These are phyloP conservation scores for Ichneumoninae sp. DNA, from an alignment of 2,888 invertebrate species.

Conservation along the genomic window DNA sequence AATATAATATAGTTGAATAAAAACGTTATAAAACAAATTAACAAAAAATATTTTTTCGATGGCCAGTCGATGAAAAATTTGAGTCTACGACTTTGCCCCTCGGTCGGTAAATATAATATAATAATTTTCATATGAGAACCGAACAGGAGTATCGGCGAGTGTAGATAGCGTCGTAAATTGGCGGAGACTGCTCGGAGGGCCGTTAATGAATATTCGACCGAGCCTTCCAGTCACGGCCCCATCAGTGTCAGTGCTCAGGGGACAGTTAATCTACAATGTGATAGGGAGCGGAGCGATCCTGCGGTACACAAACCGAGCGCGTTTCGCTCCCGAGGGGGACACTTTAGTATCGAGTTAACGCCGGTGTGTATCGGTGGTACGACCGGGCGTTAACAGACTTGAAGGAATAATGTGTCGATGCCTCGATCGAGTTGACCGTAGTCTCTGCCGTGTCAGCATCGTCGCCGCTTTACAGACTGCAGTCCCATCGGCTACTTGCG, in stretches of 20 bases:
- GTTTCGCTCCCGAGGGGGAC: slow-evolving; percentile 64
- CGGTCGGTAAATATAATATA: not conserved
- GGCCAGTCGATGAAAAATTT: too few relatives aligned
- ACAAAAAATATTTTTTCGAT: too few relatives aligned
- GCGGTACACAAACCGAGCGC: slow-evolving; percentile 13
- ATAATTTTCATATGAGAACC: not conserved
- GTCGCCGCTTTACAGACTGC: not conserved
- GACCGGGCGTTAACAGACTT: slow-evolving; percentile 58
- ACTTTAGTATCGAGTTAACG: slow-evolving; percentile 73
- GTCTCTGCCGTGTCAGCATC: not conserved
- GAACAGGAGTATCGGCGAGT: not conserved
- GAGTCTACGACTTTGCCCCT: too few relatives aligned
- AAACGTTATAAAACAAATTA: not conserved
- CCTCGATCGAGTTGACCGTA: slow-evolving; percentile 22
- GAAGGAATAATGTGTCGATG: slow-evolving; percentile 57
- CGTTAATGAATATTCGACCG: slow-evolving; percentile 46
- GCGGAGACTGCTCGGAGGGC: not conserved
- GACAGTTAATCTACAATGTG: slow-evolving; percentile 44
- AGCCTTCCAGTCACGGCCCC: not conserved
- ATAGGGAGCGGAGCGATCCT: slow-evolving; percentile 5
- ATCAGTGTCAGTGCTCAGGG: slow-evolving; percentile 26
- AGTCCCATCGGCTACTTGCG: not conserved
- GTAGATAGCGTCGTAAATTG: slow-evolving; percentile 36
- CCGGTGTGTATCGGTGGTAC: slow-evolving; percentile 56
- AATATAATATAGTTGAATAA: slow-evolving; percentile 14